These are phyloP conservation scores for Monomorium pharaonis DNA, from an alignment of 1,140 invertebrate genomes.

Conservation along the genomic window DNA sequence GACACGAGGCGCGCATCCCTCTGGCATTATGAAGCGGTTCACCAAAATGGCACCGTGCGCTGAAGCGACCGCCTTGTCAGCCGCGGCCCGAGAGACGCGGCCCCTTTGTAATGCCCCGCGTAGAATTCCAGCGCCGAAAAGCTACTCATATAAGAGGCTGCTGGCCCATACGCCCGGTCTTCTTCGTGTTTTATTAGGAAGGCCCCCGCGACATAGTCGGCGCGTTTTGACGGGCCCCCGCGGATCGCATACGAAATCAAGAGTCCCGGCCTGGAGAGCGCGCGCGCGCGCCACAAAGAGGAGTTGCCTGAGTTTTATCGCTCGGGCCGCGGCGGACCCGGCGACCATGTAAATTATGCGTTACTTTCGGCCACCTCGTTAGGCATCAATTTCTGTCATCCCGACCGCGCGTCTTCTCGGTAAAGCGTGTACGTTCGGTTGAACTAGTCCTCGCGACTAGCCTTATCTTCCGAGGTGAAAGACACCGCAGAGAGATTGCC, in stretches of 20 bases:
- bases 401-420: background rate
- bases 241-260: constrained; percentile 78
- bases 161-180: constrained; percentile 56
- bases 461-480: background rate
- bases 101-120: constrained; percentile 70
- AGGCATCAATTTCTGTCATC: constrained; percentile 55
- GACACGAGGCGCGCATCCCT: background rate
- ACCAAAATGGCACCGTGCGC: constrained; percentile 68
- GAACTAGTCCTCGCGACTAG: background rate
- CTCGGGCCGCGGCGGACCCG: constrained; percentile 43
- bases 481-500: background rate
- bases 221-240: constrained; percentile 77
- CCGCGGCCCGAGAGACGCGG: constrained; percentile 56
- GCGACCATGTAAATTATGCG: constrained; percentile 71
- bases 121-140: constrained; percentile 76
- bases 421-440: background rate
- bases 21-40: constrained; percentile 61
- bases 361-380: constrained; percentile 63
- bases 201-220: constrained; percentile 75
- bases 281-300: constrained; percentile 14
- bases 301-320: constrained; percentile 72
- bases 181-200: constrained; percentile 76
- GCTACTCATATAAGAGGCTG: constrained; percentile 69
- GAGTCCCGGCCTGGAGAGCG: constrained; percentile 47
- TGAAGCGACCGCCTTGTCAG: background rate